Evolutionary conservation across 92 coral and sea anemone genomes (phyloP), one percentile per base, ranked within the genome.

Genomic region (Heteractis magnifica): DNA sequence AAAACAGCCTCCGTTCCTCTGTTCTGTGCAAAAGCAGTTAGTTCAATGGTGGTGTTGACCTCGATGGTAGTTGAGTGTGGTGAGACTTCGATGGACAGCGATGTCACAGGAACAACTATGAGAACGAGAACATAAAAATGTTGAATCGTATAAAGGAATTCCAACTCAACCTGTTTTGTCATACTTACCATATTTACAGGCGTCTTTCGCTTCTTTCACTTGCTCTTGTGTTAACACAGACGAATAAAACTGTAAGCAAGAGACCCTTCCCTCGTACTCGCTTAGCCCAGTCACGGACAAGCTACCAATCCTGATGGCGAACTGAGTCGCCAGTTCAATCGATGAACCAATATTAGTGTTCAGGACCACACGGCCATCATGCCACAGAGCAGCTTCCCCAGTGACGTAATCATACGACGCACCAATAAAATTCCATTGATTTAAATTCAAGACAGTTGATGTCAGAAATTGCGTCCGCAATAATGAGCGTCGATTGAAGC

Each of bases 351-450:
- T 52, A 51, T 71, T 49, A 14, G 23, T 79, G 16, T 60, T 56
- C 68, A 56, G 77, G 34, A 89, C 92, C 44, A 68, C 81, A 11
- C 62, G 65, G 7, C 86, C 87, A n/a, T 92, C 89, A 15, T 92
- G 91, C 86, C 87, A 92, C 77, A 92, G 83, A 65, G 68, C 72
- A 48, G 91, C 95, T 53, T 51, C 68, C 1, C 89, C 92, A 52
- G 85, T 86, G 65, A 65, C 73, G 82, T 86, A 81, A 82, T 92
- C 88, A 14, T 92, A 92, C 4, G 92, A 83, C 16, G 88, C 90
- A 34, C 95, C 95, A 71, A 89, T 84, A 76, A 83, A 89, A 78
- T 92, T 92, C 95, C 95, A 92, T 10, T 75, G 78, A 5, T 65
- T 81, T 52, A 89, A 20, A 34, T 78, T 84, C 34, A 92, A 79